A percentile compares a stretch with the other conserved stretches of the same genome.
Evolutionary conservation across 1,140 invertebrate species (phyloP).

Genomic region (Cheumatopsyche charites): DNA sequence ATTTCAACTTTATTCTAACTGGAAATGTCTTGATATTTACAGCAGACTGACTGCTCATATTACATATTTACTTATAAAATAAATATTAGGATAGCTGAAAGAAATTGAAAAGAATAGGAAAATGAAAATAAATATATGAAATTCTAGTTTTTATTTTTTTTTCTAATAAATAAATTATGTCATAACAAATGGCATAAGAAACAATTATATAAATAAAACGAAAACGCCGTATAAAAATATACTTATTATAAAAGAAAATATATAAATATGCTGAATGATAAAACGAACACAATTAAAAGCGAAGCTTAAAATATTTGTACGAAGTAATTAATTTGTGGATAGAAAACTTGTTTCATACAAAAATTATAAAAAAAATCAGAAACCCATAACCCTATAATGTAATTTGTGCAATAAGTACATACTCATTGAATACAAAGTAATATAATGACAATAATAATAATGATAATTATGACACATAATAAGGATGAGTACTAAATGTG

Average conservation of each 20-base stretch:
- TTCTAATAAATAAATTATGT: conserved; percentile 49
- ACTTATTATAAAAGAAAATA: conserved; percentile 38
- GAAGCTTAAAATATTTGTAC: conserved; percentile 45
- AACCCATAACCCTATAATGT: conserved; percentile 33
- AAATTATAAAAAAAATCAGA: conserved; percentile 38
- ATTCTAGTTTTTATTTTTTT: conserved; percentile 39
- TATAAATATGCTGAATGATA: conserved; percentile 32
- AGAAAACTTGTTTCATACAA: conserved; percentile 36
- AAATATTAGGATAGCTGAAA: no score
- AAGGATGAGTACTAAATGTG: conserved; percentile 31
- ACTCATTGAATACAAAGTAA: conserved; percentile 34
- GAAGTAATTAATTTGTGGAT: conserved; percentile 34
- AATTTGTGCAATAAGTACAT: conserved; percentile 41
- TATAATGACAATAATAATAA: conserved; percentile 30
- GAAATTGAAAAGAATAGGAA: no score
- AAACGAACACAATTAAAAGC: conserved; percentile 39
- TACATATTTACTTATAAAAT: no score
- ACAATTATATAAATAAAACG: conserved; percentile 44
- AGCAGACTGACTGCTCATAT: no score
- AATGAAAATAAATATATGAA: not conserved
- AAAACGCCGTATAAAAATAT: conserved; percentile 48
- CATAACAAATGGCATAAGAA: conserved; percentile 45
- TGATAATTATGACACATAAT: conserved; percentile 48
- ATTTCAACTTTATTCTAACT: no score
- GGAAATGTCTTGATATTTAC: no score